Conservation (phyloP, 2,797 vertebrate species). For the Falco novaeseelandiae region DNA sequence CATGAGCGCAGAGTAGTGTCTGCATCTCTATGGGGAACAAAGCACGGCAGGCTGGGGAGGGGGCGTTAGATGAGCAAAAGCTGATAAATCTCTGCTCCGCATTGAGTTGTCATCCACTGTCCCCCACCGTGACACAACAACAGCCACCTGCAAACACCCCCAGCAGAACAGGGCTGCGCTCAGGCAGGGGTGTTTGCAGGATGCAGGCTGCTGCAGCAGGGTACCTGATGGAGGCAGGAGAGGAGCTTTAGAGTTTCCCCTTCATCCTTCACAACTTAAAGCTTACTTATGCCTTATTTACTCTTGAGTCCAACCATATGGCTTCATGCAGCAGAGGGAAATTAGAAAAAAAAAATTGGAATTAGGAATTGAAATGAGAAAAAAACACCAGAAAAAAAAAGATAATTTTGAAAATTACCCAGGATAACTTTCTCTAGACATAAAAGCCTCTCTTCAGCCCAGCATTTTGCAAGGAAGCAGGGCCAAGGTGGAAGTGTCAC, state of each 20-base stretch:
- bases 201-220: neutral
- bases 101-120: neutral
- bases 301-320: neutral
- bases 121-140: accelerated
- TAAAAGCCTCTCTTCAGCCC: neutral
- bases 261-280: neutral
- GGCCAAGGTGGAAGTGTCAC: neutral
- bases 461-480: neutral
- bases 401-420: neutral
- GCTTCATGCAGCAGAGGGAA: neutral
- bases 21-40: neutral
- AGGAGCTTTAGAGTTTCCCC: neutral
- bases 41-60: neutral
- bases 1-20: accelerated
- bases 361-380: neutral
- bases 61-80: neutral
- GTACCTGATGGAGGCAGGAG: neutral
- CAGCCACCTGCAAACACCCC: neutral
- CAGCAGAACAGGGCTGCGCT: neutral
- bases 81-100: neutral
- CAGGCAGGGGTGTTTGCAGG: accelerated
- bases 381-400: neutral
- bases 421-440: neutral
- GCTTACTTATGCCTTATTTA: neutral
- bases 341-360: neutral